Conservation (phyloP, 1,140 invertebrate species). For the Scaptomyza montana region DNA sequence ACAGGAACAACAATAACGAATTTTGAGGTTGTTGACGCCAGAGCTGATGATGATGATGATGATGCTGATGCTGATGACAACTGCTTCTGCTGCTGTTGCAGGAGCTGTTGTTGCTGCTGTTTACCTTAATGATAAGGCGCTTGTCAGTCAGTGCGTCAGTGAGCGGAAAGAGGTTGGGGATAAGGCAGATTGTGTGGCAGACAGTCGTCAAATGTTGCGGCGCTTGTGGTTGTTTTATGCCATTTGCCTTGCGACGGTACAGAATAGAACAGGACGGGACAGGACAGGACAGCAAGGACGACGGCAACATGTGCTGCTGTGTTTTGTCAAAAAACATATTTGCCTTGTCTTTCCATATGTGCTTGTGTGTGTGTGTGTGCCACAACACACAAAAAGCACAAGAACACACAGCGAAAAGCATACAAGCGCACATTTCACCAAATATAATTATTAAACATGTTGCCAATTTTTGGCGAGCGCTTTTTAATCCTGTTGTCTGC, state of each 20-base stretch:
- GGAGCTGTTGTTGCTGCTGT: conserved; percentile 51
- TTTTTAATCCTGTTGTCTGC: conserved; percentile 81
- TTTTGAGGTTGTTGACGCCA: conserved; percentile 77
- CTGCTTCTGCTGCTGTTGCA: conserved; percentile 45
- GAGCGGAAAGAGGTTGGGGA: conserved; percentile 1
- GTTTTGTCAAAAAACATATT: conserved; percentile 82
- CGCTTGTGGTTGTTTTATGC: conserved; percentile 79
- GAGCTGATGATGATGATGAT: conserved; percentile 53
- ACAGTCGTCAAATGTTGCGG: conserved; percentile 76
- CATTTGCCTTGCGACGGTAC: conserved; percentile 48
- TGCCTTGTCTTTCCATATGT: conserved; percentile 59
- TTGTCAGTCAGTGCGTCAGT: conserved; percentile 70
- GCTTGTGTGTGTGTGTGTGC: conserved; percentile 25
- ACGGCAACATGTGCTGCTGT: conserved; percentile 74
- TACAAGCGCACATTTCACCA: conserved; percentile 53
- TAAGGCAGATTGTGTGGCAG: conserved; percentile 24
- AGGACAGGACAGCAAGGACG: conserved; percentile 23
- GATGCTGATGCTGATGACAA: conserved; percentile 62
- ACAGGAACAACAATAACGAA: conserved; percentile 51
- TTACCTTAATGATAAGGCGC: conserved; percentile 82
- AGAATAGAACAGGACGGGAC: neutral
- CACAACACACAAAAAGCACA: conserved; percentile 50
- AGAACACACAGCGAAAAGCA: conserved; percentile 8
- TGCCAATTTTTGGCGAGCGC: conserved; percentile 78
- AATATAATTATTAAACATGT: conserved; percentile 82